Base-by-base conservation (phyloP, 2,797 vertebrate species). In the Euthynnus affinis region DNA sequence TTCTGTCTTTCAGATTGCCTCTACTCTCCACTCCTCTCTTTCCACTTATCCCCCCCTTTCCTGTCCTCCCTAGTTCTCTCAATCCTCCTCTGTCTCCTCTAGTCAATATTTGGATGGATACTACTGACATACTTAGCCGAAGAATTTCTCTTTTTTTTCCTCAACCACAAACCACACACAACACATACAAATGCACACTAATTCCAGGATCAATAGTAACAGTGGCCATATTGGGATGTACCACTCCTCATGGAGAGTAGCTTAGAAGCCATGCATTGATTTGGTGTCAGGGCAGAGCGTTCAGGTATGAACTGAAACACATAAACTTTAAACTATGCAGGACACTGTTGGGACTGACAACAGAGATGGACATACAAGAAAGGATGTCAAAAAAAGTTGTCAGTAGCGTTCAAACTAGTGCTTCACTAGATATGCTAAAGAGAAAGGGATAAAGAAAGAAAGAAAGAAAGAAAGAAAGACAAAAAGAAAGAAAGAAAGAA, bases 251-350 rank as follows among this genome's bases (percentile, higher is more conserved):
- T 12, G n/a, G 58, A 71, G 49, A 74, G 72, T 44, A 65, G 22
- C 72, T 69, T 34, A 44, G 56, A 81, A 68, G 69, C 53, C 37
- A 22, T 25, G 2, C 20, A 85, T 62, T 55, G 68, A 86, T 81
- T 73, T 23, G 29, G 61, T 46, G 63, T 57, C 34, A 48, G 42
- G 74, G n/a, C 9, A 37, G 27, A 60, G 52, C 74, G 52, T 72
- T 23, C 55, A 61, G 61, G 44, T 63, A 56, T 55, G 25, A 49
- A 34, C n/a, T 14, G 18, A 81, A 60, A 59, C 53, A 56, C 52
- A 37, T 10, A 2, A 2, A 37, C 2, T 32, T 32, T 37, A 37
- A 2, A 10, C 9, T 37, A 10, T 13, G 20, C 9, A 57, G 22
- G 46, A 63, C 61, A 42, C 9, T 17, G n/a, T n/a, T 18, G 12